These are phyloP conservation scores for Berghia stephanieae DNA, from an alignment of 1,140 invertebrate species.

Conservation along the genomic window DNA sequence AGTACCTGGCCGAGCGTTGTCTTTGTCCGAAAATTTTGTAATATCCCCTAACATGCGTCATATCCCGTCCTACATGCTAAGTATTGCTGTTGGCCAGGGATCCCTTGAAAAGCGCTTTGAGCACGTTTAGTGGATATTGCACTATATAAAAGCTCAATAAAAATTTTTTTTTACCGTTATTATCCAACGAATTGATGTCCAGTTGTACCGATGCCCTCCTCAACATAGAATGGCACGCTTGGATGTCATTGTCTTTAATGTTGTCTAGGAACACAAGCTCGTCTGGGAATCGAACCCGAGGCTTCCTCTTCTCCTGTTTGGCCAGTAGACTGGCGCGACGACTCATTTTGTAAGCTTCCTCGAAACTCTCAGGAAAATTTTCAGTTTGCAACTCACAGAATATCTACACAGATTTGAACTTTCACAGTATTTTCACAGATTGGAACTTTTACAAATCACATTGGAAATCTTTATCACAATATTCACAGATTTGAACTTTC, in stretches of 20 bases:
- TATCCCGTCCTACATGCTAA: too few relatives aligned
- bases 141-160: too few relatives aligned
- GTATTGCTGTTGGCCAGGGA: too few relatives aligned
- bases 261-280: slow-evolving; percentile 66
- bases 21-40: too few relatives aligned
- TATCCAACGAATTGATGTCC: slow-evolving; percentile 62
- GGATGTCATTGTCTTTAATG: slow-evolving; percentile 65
- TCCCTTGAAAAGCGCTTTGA: too few relatives aligned
- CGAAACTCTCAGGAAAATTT: not conserved
- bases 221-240: slow-evolving; percentile 59
- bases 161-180: slow-evolving; percentile 49
- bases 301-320: slow-evolving; percentile 60
- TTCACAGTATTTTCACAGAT: not conserved
- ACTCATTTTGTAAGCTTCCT: slow-evolving; percentile 50
- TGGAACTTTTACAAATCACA: not conserved
- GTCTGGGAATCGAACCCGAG: slow-evolving; percentile 62
- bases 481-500: not conserved
- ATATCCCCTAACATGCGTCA: too few relatives aligned
- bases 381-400: not conserved
- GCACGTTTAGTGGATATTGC: too few relatives aligned
- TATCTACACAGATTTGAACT: slow-evolving; percentile 42
- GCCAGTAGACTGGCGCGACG: slow-evolving; percentile 60
- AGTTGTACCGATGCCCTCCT: slow-evolving; percentile 61
- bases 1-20: too few relatives aligned
- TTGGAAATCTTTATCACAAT: not conserved